Evolutionary conservation across 2,888 invertebrate species (phyloP).

Genomic region (Mythimna loreyi): DNA sequence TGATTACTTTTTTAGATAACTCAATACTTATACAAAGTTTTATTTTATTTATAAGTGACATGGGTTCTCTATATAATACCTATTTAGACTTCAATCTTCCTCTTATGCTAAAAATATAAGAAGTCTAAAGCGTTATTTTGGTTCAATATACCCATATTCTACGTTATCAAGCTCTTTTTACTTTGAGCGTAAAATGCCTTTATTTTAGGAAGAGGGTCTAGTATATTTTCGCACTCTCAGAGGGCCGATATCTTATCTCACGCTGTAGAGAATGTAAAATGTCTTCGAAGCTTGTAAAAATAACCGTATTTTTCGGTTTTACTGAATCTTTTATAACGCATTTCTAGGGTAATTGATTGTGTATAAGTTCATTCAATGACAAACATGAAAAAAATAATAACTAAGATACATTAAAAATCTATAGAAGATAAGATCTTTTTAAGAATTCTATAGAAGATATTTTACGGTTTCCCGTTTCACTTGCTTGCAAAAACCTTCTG

Average conservation of each 20-base stretch:
- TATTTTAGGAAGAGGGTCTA: conserved; percentile 48
- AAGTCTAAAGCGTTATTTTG: conserved; percentile 9
- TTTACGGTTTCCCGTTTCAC: too few relatives aligned
- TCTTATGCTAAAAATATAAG: not conserved
- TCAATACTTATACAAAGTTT: too few relatives aligned
- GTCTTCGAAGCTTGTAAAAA: conserved; percentile 43
- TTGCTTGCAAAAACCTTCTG: too few relatives aligned
- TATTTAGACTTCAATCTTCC: not conserved
- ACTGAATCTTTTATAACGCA: conserved; percentile 24
- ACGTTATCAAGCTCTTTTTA: conserved; percentile 51
- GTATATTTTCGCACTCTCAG: conserved; percentile 46
- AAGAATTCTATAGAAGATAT: too few relatives aligned
- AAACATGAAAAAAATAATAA: too few relatives aligned
- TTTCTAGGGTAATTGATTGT: conserved; percentile 23
- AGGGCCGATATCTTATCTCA: conserved; percentile 56
- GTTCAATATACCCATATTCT: conserved; percentile 31
- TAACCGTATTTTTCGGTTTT: conserved; percentile 32
- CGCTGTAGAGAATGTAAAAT: conserved; percentile 27
- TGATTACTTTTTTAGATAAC: not conserved
- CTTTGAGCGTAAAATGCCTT: conserved; percentile 47
- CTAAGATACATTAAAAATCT: not conserved
- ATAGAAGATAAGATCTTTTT: not conserved
- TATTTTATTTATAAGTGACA: not conserved
- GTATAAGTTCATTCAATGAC: not conserved
- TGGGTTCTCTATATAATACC: not conserved